Conservation (phyloP, 2,888 invertebrate genomes). For the Chrysolina americana region DNA sequence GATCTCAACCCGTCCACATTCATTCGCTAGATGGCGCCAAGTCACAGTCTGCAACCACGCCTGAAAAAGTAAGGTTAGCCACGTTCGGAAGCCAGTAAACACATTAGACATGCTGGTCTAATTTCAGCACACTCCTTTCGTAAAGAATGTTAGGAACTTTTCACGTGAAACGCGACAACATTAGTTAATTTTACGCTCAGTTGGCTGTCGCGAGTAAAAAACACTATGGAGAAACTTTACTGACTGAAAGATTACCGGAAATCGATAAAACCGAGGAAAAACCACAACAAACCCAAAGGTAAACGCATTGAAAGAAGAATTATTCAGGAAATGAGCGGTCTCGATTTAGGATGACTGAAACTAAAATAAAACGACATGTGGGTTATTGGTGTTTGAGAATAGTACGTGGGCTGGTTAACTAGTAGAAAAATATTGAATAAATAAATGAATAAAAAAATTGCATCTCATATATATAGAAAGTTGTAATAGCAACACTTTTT, state of each 20-base stretch:
- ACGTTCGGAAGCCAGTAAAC: conserved; percentile 22
- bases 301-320: conserved; percentile 44
- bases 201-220: conserved; percentile 4
- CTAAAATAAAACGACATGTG: conserved; percentile 54
- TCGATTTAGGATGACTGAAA: conserved; percentile 50
- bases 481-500: too few species aligned
- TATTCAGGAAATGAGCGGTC: conserved; percentile 41
- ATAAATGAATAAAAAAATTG: conserved; percentile 38
- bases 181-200: conserved; percentile 25
- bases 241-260: conserved; percentile 7
- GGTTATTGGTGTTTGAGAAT: conserved; percentile 49
- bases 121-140: neutral
- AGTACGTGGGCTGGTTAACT: conserved; percentile 33
- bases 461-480: too few species aligned
- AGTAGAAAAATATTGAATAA: neutral
- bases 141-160: conserved; percentile 14
- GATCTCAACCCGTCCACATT: neutral
- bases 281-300: conserved; percentile 42
- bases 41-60: neutral
- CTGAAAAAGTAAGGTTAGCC: conserved; percentile 37
- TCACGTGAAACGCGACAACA: neutral
- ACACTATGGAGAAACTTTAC: conserved; percentile 1
- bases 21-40: conserved; percentile 3
- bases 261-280: conserved; percentile 30
- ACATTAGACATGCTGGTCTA: conserved; percentile 14